These are phyloP conservation scores for Amblyjoppa proteus DNA, from an alignment of 2,888 invertebrate genomes.

Conservation along the genomic window DNA sequence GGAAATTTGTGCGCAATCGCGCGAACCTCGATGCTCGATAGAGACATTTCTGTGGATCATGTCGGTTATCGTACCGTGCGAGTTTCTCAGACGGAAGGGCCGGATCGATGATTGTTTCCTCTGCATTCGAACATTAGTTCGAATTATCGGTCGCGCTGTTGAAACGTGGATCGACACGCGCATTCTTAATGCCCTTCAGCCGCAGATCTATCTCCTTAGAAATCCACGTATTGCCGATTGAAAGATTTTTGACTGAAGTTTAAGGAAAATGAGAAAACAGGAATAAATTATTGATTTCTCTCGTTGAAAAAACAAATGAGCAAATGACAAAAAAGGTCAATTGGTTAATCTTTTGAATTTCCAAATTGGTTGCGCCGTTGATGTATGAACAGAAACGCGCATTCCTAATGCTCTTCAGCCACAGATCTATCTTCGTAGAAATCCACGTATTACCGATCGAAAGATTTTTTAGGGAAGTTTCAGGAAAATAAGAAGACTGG, in stretches of 20 bases:
- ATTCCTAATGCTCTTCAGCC: background rate
- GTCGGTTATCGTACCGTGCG: conserved; percentile 42
- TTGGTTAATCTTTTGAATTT: too few species aligned
- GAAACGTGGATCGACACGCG: background rate
- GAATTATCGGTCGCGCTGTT: conserved; percentile 26
- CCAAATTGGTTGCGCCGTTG: too few species aligned
- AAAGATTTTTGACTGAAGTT: conserved; percentile 12
- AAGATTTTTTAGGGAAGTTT: conserved; percentile 7
- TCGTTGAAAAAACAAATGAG: too few species aligned
- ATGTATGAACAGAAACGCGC: too few species aligned
- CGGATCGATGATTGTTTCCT: conserved; percentile 14
- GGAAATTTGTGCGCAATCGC: background rate
- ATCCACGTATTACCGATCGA: conserved; percentile 16
- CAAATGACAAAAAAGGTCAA: too few species aligned
- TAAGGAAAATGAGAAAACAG: too few species aligned
- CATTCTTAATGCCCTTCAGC: background rate
- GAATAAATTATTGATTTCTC: too few species aligned
- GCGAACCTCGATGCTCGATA: background rate
- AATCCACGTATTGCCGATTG: conserved; percentile 10
- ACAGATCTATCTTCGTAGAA: conserved; percentile 2
- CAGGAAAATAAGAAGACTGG: background rate
- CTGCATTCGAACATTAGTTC: background rate
- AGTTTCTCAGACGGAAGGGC: conserved; percentile 63
- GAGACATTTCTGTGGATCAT: background rate
- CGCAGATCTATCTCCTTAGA: conserved; percentile 5